A percentile compares a stretch with the other conserved stretches of the same genome.
Evolutionary conservation across 2,113 vertebrate species (phyloP).

Genomic region (Mesitornis unicolor): DNA sequence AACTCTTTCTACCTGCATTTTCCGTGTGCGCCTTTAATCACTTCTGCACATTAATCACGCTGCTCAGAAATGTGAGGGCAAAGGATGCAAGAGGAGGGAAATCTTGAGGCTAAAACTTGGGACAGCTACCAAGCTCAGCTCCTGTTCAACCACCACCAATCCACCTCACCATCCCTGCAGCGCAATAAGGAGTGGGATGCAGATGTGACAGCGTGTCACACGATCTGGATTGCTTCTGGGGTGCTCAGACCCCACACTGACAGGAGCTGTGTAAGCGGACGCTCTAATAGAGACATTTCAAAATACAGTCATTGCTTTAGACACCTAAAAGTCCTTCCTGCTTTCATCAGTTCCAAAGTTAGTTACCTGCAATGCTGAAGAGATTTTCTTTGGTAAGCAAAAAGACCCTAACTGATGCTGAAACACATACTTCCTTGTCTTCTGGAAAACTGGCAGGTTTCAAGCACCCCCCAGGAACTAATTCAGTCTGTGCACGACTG

Average conservation of each 20-base stretch:
- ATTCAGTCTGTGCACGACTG: neutral
- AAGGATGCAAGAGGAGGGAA: neutral
- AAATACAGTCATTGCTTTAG: neutral
- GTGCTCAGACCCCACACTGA: neutral
- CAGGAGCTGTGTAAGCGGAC: neutral
- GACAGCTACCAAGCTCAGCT: neutral
- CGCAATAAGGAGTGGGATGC: neutral
- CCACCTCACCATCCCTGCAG: neutral
- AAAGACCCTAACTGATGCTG: neutral
- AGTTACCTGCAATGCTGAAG: neutral
- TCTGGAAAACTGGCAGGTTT: neutral
- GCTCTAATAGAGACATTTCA: neutral
- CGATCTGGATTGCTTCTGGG: neutral
- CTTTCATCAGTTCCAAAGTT: neutral
- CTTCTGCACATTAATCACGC: neutral
- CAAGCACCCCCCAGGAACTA: neutral
- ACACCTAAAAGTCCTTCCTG: neutral
- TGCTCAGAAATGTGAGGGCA: neutral
- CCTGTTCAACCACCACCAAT: neutral
- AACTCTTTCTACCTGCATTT: neutral
- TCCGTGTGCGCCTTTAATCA: neutral
- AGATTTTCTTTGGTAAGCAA: neutral
- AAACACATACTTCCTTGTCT: neutral
- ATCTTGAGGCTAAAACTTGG: neutral
- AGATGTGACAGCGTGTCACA: neutral